Evolutionary conservation across 2,797 vertebrate species (phyloP), one percentile per base, ranked within the genome.

Genomic region (Dipus sagitta): DNA sequence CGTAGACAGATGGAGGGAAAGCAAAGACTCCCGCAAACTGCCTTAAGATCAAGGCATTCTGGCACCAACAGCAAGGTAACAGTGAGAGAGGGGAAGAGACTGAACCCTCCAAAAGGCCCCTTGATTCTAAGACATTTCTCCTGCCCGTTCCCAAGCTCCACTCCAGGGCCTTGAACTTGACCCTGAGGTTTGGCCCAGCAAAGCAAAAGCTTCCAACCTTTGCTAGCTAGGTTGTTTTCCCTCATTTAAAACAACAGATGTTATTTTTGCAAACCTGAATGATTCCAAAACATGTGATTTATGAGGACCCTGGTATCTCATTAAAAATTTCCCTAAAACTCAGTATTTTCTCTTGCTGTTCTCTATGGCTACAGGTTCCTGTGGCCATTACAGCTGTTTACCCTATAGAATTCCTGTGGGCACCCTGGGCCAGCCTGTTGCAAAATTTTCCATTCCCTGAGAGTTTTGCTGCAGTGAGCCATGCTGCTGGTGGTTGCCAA

Each of bases 271-370:
- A 47, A 76, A 71, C 77, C 3, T 21, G 67, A 86, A 38, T n/a
- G 58, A 64, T 60, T 70, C 34, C 80, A 23, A 84, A 79, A 21
- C 13, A 30, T 2, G 24, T 58, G 32, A 30, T 75, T n/a, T 81
- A 67, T n/a, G 67, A 88, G 30, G n/a, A 86, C 47, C 17, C 70
- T 77, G 32, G 26, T 32, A 76, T 86, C 62, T 86, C 24, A 3
- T 28, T 47, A 23, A 23, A 70, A 65, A 68, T 70, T 75, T 71
- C 32, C 47, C 77, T 81, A 64, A 52, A 47, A 58, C 76, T 92
- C 92, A 80, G 0, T 88, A 17, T 91, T 96, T 80, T 91, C 91
- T 65, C 12, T 17, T 76, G 70, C 30, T 24, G 6, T 60, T 38
- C 17, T 54, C 68, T 26, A 42, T 24, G 54, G 30, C 34, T 62